Evolutionary conservation across 2,888 invertebrate species (phyloP).

Genomic region (Orchesella flavescens): DNA sequence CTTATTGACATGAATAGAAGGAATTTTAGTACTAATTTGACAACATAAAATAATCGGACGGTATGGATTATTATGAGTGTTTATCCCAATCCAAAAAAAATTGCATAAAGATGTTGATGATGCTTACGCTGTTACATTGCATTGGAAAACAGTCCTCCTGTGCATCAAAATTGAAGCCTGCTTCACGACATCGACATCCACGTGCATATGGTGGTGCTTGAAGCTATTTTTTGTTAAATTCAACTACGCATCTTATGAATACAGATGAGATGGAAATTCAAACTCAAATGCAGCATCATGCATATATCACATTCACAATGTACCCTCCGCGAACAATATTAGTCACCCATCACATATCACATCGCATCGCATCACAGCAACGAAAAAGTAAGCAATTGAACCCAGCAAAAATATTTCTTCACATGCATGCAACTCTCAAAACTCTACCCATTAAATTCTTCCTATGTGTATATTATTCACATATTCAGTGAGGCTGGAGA

Average conservation of each 20-base stretch:
- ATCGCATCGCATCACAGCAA: neutral
- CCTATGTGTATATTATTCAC: no score
- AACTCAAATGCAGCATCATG: neutral
- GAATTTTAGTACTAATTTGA: no score
- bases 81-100: no score
- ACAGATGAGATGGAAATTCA: slow-evolving; percentile 24
- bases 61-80: no score
- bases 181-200: no score
- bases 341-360: neutral
- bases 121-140: no score
- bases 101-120: no score
- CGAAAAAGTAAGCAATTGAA: neutral
- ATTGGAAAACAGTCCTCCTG: no score
- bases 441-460: neutral
- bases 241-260: slow-evolving; percentile 12
- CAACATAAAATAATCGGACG: no score
- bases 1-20: no score
- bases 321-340: neutral
- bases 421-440: neutral
- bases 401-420: neutral
- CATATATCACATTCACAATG: no score
- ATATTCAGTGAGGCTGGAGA: neutral
- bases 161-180: no score
- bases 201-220: neutral
- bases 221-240: slow-evolving; percentile 3